Evolutionary conservation across 2,888 invertebrate species (phyloP).

Genomic region (Scaptomyza polygonia): DNA sequence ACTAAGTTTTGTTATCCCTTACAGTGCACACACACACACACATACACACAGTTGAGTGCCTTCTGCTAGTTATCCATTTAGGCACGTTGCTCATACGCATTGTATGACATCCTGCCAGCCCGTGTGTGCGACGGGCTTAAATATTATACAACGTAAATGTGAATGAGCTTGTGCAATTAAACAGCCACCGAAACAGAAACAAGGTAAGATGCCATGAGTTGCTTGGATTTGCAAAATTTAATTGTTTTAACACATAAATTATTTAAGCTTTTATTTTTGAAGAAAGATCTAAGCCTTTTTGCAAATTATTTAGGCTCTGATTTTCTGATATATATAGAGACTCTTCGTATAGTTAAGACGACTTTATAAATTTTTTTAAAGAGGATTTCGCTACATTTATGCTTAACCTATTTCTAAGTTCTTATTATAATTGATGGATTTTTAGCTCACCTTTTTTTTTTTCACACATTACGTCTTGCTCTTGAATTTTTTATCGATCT

Average conservation of each 20-base stretch:
- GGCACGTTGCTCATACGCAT: constrained; percentile 43
- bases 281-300: not conserved
- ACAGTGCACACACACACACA: not conserved
- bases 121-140: constrained; percentile 4
- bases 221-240: not conserved
- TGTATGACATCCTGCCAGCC: constrained; percentile 8
- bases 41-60: constrained; percentile 16
- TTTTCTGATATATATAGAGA: too few species aligned
- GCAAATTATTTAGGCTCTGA: not conserved
- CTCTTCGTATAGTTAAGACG: too few species aligned
- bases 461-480: too few species aligned
- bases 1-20: constrained; percentile 11
- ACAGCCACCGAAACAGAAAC: constrained; percentile 10
- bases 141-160: constrained; percentile 26
- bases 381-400: not conserved
- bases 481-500: too few species aligned
- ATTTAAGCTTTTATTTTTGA: not conserved
- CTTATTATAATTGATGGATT: not conserved
- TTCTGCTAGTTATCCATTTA: constrained; percentile 22
- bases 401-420: not conserved
- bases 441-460: too few species aligned
- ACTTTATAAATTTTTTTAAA: not conserved
- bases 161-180: constrained; percentile 24
- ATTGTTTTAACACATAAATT: not conserved
- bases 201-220: constrained; percentile 8